Percentiles rank a stretch among this genome's conserved stretches.
Evolutionary conservation across 2,113 vertebrate species (phyloP).

Genomic region (Macaca mulatta): DNA sequence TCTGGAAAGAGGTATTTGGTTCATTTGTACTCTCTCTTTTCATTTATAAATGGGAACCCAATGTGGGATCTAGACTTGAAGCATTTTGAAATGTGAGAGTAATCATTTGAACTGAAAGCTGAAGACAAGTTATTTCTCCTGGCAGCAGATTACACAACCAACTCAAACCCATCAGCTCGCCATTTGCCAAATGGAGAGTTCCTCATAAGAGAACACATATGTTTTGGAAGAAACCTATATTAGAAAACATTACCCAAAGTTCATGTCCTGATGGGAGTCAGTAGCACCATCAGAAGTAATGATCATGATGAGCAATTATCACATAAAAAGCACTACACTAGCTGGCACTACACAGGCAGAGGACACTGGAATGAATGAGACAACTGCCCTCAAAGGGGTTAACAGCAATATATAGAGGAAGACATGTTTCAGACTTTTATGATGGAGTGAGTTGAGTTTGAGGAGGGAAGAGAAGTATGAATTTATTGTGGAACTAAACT

Average conservation of each 20-base stretch:
- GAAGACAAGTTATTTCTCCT: not conserved
- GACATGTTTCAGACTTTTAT: not conserved
- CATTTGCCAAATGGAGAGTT: not conserved
- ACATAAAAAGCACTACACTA: not conserved
- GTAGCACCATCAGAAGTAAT: not conserved
- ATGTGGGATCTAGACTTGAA: not conserved
- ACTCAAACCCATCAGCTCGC: not conserved
- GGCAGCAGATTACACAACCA: not conserved
- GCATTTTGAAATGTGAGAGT: slow-evolving; percentile 10
- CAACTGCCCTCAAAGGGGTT: not conserved
- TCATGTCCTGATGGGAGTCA: not conserved
- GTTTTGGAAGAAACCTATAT: not conserved
- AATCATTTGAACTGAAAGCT: not conserved
- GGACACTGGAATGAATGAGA: not conserved
- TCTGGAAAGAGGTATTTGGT: not conserved
- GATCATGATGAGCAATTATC: not conserved
- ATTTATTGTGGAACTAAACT: not conserved
- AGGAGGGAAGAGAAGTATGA: not conserved
- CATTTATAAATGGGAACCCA: not conserved
- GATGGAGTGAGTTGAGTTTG: not conserved
- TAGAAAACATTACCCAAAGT: not conserved
- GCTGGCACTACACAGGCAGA: not conserved
- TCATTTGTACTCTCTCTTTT: not conserved
- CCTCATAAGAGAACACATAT: not conserved
- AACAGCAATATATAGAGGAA: not conserved